These are phyloP conservation scores for Babylonia areolata DNA, from an alignment of 1,140 invertebrate genomes.

Conservation along the genomic window DNA sequence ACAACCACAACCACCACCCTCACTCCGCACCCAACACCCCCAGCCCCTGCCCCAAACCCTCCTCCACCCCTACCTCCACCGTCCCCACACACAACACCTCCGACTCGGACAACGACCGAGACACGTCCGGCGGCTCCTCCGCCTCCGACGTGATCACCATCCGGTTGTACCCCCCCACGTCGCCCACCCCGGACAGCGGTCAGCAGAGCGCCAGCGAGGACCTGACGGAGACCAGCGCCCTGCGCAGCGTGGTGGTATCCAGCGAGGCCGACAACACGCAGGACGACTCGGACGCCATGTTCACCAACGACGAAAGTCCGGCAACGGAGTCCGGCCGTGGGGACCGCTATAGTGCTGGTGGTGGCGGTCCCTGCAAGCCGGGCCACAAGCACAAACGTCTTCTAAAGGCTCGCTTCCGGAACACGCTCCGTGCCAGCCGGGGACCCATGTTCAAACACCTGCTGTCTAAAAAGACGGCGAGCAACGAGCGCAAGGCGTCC, in stretches of 20 bases:
- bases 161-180: constrained; percentile 53
- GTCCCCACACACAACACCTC: not conserved
- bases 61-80: constrained; percentile 17
- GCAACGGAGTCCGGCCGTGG: not conserved
- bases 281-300: constrained; percentile 46
- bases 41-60: not conserved
- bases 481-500: constrained; percentile 73
- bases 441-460: constrained; percentile 50
- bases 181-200: not conserved
- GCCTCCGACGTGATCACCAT: constrained; percentile 62
- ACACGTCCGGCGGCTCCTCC: constrained; percentile 45
- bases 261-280: constrained; percentile 49
- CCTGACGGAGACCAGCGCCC: constrained; percentile 16
- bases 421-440: constrained; percentile 41
- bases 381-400: constrained; percentile 22
- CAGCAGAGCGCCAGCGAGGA: constrained; percentile 22
- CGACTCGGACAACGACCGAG: constrained; percentile 37
- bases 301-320: constrained; percentile 44
- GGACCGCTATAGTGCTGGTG: too few relatives aligned
- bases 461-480: constrained; percentile 67
- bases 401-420: constrained; percentile 41
- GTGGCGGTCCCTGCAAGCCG: too few relatives aligned
- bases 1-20: not conserved
- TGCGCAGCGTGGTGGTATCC: constrained; percentile 36
- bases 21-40: not conserved